phyloP scores from a whole-genome alignment of 2,113 vertebrate species.

The Pseudolaguvia tuberculata region DNA sequence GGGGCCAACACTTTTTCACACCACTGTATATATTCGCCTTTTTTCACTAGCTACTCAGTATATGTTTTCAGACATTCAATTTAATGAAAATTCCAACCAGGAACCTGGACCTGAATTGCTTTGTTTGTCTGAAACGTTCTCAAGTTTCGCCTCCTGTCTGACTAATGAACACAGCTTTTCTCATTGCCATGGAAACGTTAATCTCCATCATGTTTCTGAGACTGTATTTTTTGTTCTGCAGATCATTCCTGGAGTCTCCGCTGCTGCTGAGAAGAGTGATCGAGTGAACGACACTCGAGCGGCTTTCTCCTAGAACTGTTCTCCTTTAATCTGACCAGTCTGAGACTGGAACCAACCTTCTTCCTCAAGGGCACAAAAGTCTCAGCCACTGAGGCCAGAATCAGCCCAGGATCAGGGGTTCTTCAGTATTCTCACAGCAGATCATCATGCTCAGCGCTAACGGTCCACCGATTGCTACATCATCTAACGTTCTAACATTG shows the following conservation, averaged over 20 bases:
- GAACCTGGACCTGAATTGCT: too few species aligned
- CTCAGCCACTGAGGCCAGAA: background rate
- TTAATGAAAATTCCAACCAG: too few species aligned
- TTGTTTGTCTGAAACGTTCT: too few species aligned
- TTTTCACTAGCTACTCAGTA: too few species aligned
- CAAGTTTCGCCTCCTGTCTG: too few species aligned
- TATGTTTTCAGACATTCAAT: too few species aligned
- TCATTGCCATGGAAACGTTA: background rate
- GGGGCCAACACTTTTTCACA: too few species aligned
- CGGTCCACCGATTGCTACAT: background rate
- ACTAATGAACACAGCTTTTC: background rate
- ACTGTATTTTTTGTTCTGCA: background rate
- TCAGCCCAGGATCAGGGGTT: background rate
- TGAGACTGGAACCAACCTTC: too few species aligned
- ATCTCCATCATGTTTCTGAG: background rate
- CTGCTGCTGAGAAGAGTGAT: slow-evolving; percentile 37
- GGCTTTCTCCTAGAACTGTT: too few species aligned
- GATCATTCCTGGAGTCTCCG: slow-evolving; percentile 47
- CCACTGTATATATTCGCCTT: too few species aligned
- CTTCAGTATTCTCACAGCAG: background rate
- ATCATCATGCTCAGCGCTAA: background rate
- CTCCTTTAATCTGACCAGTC: background rate
- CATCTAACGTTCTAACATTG: slow-evolving; percentile 11
- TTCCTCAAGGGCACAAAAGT: background rate
- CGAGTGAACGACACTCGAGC: slow-evolving; percentile 36